Evolutionary conservation across 2,797 vertebrate genomes (phyloP), one percentile per base, ranked within the genome.

Genomic region (Smutsia gigantea): DNA sequence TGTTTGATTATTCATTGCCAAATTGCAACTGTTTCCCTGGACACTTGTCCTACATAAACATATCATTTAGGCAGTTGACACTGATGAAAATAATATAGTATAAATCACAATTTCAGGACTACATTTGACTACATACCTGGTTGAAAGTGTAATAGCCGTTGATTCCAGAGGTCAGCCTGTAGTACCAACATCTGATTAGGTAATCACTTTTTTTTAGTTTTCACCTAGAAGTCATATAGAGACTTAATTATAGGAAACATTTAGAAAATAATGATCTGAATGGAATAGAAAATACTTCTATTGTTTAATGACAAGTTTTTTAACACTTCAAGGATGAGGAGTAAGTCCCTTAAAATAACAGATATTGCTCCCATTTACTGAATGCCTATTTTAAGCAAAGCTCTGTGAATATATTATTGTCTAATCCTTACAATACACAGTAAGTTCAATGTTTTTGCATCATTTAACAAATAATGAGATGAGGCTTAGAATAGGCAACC

Each of bases 181-280:
- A 85, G 59, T 7, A 71, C 27, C 51, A 91, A 57, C 39, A 57
- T 17, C 4, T 89, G 15, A n/a, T 55, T 78, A 53, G 39, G 55
- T 94, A n/a, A 59, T n/a, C 68, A 13, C 25, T 88, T 89, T 87
- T 94, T 59, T 57, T 37, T 7, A 74, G 71, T 66, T 97, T 90
- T 90, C 13, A 86, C 10, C n/a, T 88, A 3, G 37, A 92, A 66
- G 81, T 95, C 68, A 88, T 39, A 13, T 61, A 53, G 8, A 79
- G 46, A 51, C n/a, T 84, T 69, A 71, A 75, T 64, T 92, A 49
- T 66, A 77, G 14, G 18, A 29, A 68, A 85, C 2, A 61, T 78
- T 86, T 84, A 66, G 18, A 77, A 93, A 75, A 74, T 49, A 90
- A 68, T 93, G 64, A 61, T 81, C 78, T 68, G 13, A 96, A 25